Conservation (phyloP, 1,140 invertebrate species). For the Tetramorium alpestre region DNA sequence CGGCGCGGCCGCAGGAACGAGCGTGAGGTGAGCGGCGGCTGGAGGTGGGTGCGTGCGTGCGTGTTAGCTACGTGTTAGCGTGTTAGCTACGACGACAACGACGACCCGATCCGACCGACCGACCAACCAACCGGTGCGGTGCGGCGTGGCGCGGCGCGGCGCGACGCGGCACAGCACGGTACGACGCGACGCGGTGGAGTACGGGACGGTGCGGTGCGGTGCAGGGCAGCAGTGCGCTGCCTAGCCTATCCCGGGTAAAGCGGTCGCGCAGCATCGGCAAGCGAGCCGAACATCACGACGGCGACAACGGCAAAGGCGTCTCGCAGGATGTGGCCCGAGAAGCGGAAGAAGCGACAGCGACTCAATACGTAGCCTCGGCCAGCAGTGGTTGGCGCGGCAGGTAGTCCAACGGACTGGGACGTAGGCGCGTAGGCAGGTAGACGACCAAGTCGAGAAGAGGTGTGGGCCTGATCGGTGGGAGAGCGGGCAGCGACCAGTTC, state of each 20-base stretch:
- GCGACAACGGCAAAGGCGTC: background rate
- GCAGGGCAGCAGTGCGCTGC: conserved; percentile 4
- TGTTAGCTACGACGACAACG: background rate
- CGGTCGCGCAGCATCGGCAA: conserved; percentile 56
- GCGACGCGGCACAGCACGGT: background rate
- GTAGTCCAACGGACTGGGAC: conserved; percentile 7
- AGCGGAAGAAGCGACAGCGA: conserved; percentile 55
- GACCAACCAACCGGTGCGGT: background rate
- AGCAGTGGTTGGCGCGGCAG: conserved; percentile 34
- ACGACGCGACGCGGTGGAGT: background rate
- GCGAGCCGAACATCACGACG: conserved; percentile 59
- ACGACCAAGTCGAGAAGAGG: background rate
- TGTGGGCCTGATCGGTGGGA: conserved; percentile 10
- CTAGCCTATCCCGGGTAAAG: conserved; percentile 47
- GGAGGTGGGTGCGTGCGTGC: background rate
- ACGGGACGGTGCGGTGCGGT: conserved; percentile 7
- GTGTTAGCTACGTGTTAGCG: background rate
- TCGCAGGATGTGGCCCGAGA: conserved; percentile 67
- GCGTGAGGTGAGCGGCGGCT: background rate
- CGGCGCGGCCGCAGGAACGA: background rate
- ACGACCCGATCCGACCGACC: background rate
- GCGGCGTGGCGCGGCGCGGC: background rate
- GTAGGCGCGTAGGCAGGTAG: conserved; percentile 20
- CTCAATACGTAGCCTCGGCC: conserved; percentile 51
- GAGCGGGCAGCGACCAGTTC: conserved; percentile 11